A percentile compares a stretch with the other conserved stretches of the same genome.
Evolutionary conservation across 2,113 vertebrate species (phyloP).

Genomic region (Camelus dromedarius): DNA sequence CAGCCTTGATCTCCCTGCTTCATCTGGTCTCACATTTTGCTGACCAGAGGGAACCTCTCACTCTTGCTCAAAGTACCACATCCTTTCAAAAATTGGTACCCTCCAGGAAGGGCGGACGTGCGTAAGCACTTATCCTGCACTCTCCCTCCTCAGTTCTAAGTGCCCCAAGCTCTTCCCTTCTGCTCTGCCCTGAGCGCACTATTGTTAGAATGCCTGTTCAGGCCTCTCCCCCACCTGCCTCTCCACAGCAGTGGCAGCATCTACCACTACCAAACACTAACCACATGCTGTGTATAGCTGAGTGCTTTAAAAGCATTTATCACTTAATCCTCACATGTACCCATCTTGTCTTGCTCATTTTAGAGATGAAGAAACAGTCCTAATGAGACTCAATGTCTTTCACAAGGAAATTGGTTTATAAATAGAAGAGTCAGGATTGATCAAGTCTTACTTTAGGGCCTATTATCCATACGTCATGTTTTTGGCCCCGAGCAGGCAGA

Average conservation of each 20-base stretch:
- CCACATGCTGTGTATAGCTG: background rate
- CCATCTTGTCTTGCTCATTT: background rate
- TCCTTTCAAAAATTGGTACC: background rate
- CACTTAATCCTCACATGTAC: background rate
- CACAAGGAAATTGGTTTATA: background rate
- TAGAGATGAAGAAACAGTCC: conserved; percentile 13
- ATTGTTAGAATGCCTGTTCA: background rate
- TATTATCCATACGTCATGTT: background rate
- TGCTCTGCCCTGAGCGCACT: background rate
- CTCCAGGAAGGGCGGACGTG: background rate
- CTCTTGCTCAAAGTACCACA: background rate
- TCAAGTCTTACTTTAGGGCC: background rate
- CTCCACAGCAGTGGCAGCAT: background rate
- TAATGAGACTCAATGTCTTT: conserved; percentile 10
- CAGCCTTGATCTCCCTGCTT: background rate
- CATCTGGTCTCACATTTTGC: background rate
- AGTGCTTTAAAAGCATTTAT: background rate
- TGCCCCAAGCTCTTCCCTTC: background rate
- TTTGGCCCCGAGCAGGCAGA: background rate
- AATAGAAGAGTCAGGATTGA: background rate
- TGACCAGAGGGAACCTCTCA: background rate
- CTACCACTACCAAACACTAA: background rate
- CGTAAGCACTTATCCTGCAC: background rate
- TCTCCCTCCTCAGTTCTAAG: background rate
- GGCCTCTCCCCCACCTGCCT: background rate